Conservation (phyloP, 2,888 invertebrate genomes). For the Anodontia alba region DNA sequence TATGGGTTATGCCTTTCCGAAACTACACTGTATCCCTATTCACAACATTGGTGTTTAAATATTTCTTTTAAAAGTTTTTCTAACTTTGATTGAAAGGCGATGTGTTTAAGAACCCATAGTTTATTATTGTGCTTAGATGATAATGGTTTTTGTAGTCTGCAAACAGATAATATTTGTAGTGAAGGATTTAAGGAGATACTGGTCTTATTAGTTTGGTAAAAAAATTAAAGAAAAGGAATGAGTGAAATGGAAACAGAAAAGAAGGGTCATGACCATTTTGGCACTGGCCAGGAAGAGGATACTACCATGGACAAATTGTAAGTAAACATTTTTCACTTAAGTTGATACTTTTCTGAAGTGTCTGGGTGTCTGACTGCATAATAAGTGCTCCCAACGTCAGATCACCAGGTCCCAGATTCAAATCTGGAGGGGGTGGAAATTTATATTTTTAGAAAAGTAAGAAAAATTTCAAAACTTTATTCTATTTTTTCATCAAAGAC, state of each 20-base stretch:
- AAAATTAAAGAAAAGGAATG: neutral
- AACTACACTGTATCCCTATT: neutral
- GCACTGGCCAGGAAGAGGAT: neutral
- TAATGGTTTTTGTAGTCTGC: neutral
- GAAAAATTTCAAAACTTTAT: too few species aligned
- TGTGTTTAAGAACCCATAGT: neutral
- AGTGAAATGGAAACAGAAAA: neutral
- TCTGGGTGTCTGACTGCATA: too few species aligned
- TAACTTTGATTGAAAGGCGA: slow-evolving; percentile 7
- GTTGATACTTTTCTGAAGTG: too few species aligned
- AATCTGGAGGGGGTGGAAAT: too few species aligned
- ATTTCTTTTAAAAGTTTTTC: slow-evolving; percentile 11
- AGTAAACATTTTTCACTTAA: neutral
- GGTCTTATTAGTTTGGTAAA: neutral
- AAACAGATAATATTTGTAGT: neutral
- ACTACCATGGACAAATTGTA: neutral
- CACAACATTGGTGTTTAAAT: slow-evolving; percentile 5
- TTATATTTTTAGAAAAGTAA: too few species aligned
- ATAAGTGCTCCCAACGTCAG: too few species aligned
- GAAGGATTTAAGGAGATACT: neutral
- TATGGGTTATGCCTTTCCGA: neutral
- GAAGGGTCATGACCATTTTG: neutral
- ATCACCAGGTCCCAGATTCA: too few species aligned
- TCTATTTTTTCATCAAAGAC: too few species aligned
- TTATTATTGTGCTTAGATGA: neutral